Evolutionary conservation across 1,140 invertebrate species (phyloP).

Genomic region (Atta cephalotes): DNA sequence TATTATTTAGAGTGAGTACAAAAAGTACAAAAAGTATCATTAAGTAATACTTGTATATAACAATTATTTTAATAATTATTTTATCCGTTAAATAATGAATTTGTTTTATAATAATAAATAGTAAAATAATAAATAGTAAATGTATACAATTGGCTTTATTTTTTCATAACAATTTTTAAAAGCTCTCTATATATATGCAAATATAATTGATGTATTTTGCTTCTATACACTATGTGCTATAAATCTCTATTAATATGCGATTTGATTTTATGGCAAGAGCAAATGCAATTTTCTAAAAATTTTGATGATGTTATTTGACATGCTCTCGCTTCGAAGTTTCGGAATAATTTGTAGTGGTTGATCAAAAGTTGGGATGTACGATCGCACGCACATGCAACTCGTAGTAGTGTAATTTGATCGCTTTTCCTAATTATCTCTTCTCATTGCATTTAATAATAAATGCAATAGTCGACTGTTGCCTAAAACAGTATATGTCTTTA

Average conservation of each 20-base stretch:
- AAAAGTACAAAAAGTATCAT: neutral
- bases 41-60: neutral
- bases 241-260: slow-evolving; percentile 48
- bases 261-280: slow-evolving; percentile 8
- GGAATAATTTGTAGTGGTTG: slow-evolving; percentile 28
- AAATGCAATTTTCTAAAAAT: slow-evolving; percentile 50
- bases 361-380: slow-evolving; percentile 29
- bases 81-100: neutral
- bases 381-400: neutral
- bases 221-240: neutral
- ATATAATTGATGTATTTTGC: neutral
- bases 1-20: neutral
- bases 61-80: neutral
- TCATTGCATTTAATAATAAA: slow-evolving; percentile 30
- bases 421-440: neutral
- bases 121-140: neutral
- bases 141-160: neutral
- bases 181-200: neutral
- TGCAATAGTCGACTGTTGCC: neutral
- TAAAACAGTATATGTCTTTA: neutral
- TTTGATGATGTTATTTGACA: slow-evolving; percentile 43
- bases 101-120: neutral
- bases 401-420: neutral
- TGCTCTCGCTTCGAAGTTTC: slow-evolving; percentile 25
- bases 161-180: neutral